Percentiles rank a stretch among this genome's conserved stretches.
These are phyloP conservation scores for Daktulosphaira vitifoliae DNA, from an alignment of 1,140 invertebrate species.

Conservation along the genomic window DNA sequence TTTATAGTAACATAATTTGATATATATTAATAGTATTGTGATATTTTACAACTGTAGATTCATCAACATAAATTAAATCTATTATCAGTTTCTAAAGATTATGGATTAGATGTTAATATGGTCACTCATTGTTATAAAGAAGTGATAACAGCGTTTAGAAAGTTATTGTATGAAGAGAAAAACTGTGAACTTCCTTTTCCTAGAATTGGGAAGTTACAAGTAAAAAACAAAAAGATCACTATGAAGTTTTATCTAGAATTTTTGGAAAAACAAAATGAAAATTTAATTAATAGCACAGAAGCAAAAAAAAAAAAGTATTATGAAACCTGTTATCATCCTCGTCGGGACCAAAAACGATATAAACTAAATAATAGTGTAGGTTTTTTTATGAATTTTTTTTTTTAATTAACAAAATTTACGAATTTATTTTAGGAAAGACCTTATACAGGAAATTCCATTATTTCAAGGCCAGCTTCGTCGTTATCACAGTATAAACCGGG, in stretches of 20 bases:
- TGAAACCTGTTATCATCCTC: neutral
- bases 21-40: too few relatives aligned
- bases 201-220: neutral
- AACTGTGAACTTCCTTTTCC: conserved; percentile 9
- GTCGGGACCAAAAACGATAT: neutral
- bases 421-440: neutral
- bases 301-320: neutral
- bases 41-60: neutral
- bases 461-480: neutral
- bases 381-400: neutral
- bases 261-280: neutral
- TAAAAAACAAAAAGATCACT: neutral
- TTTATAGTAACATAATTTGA: too few relatives aligned
- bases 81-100: neutral
- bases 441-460: neutral
- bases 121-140: neutral
- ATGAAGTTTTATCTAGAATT: neutral
- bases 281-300: neutral
- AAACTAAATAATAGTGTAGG: neutral
- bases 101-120: neutral
- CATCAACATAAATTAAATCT: neutral
- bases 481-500: neutral
- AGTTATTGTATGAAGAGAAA: neutral
- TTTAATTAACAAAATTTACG: too few relatives aligned
- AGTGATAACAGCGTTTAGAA: neutral